These are phyloP conservation scores for Chrysopa pallens DNA, from an alignment of 1,140 invertebrate species.

Conservation along the genomic window DNA sequence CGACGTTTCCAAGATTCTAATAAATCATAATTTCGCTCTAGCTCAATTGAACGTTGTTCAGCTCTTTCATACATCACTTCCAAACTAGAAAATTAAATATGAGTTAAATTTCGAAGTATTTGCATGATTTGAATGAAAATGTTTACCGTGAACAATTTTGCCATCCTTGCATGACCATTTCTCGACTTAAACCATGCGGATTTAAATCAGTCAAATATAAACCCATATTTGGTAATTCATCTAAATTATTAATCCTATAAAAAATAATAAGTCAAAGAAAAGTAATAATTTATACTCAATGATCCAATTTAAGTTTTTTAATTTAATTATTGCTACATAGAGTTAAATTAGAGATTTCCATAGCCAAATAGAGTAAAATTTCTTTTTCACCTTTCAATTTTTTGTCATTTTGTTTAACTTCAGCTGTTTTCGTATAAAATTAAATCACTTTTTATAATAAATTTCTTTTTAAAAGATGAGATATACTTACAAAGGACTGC, in stretches of 20 bases:
- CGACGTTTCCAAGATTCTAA: slow-evolving; percentile 69
- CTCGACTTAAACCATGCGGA: slow-evolving; percentile 64
- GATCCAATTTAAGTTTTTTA: too few relatives aligned
- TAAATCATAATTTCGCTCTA: slow-evolving; percentile 50
- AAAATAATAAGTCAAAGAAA: too few relatives aligned
- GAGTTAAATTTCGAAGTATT: background rate
- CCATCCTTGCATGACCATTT: slow-evolving; percentile 72
- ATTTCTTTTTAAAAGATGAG: too few relatives aligned
- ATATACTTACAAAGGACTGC: slow-evolving; percentile 59
- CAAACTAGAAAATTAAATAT: slow-evolving; percentile 26
- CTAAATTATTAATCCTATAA: slow-evolving; percentile 61
- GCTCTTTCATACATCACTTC: slow-evolving; percentile 68
- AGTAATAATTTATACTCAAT: too few relatives aligned
- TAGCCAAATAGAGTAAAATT: too few relatives aligned
- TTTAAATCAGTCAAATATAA: slow-evolving; percentile 74
- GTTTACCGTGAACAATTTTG: slow-evolving; percentile 63
- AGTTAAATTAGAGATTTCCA: too few relatives aligned
- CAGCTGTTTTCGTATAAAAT: too few relatives aligned
- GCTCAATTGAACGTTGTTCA: slow-evolving; percentile 50
- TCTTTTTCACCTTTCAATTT: too few relatives aligned
- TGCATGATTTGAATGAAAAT: background rate
- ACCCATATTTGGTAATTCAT: slow-evolving; percentile 59
- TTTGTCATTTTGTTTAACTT: too few relatives aligned
- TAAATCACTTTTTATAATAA: too few relatives aligned
- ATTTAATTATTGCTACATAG: too few relatives aligned